These are phyloP conservation scores for Synanthedon tipuliformis DNA, from an alignment of 2,888 invertebrate species.

Conservation along the genomic window DNA sequence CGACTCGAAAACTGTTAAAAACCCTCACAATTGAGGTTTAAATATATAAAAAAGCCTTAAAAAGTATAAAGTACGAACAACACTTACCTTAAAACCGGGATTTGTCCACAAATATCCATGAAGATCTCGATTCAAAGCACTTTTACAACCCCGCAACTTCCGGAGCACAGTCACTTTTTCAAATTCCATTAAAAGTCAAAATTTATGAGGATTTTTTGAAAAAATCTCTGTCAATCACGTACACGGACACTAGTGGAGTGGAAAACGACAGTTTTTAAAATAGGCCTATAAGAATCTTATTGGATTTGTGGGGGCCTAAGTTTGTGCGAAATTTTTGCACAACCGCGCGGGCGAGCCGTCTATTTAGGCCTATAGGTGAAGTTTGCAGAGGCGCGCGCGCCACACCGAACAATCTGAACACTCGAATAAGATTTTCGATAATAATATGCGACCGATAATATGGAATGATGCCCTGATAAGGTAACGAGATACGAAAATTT, in stretches of 20 bases:
- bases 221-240: constrained; percentile 29
- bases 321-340: constrained; percentile 53
- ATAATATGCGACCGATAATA: constrained; percentile 13
- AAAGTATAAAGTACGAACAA: constrained; percentile 13
- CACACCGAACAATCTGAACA: constrained; percentile 11
- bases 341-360: constrained; percentile 26
- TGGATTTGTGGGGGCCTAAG: constrained; percentile 27
- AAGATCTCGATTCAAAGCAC: constrained; percentile 8
- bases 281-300: constrained; percentile 68
- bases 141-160: constrained; percentile 11
- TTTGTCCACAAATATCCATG: constrained; percentile 21
- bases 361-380: constrained; percentile 47
- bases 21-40: constrained; percentile 2
- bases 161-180: constrained; percentile 33
- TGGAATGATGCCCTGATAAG: constrained; percentile 36
- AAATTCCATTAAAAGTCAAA: constrained; percentile 25
- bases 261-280: constrained; percentile 30
- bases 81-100: constrained; percentile 33
- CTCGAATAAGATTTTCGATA: constrained; percentile 20
- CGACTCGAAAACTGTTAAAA: constrained; percentile 5
- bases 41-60: constrained; percentile 3
- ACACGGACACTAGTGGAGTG: constrained; percentile 18
- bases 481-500: constrained; percentile 14
- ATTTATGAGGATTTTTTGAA: constrained; percentile 14
- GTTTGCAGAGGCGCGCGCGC: constrained; percentile 13